Evolutionary conservation across 2,797 vertebrate genomes (phyloP), one percentile per base, ranked within the genome.

Genomic region (Platyrinchus mystaceus): DNA sequence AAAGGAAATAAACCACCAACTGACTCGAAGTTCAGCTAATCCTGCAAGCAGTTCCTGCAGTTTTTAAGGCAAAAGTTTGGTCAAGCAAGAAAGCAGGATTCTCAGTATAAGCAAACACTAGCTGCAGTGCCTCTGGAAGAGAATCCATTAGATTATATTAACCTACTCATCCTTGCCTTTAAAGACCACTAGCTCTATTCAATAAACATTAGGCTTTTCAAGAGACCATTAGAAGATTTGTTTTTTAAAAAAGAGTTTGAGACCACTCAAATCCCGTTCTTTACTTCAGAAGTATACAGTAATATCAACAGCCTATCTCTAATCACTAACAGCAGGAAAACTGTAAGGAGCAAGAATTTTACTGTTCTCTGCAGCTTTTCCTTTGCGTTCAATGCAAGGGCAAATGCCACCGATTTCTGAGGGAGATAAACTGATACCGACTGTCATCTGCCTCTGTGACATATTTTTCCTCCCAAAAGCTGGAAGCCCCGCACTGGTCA

Each of bases 311-410:
- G 66, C 55, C 59, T 79, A 73, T 19, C n/a, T 67, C 27, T 39
- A 17, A 43, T 6, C 34, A 13, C 8, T 11, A 68, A 46, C 63
- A 55, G 64, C 47, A 70, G 28, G 55, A 49, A 94, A 94, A 91
- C 93, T 11, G 49, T 53, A 41, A 71, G 90, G 86, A 96, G 71
- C 81, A 96, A 89, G 95, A 96, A 83, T 97, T 83, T 89, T 94
- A 96, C 94, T 78, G 96, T 94, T 95, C 91, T 95, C 96, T 97
- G 93, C 95, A 95, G 96, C 89, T 91, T 69, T 89, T 84, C 87
- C 80, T 60, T 68, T 20, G 93, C 60, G 6, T 69, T 85, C 80
- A 47, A 76, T 3, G 10, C 90, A 84, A 95, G 90, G 94, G 90
- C 89, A 94, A 86, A 89, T 55, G 76, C 66, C 82, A 67, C 47